These are phyloP conservation scores for Donacobius atricapilla DNA, from an alignment of 2,113 vertebrate genomes.

Conservation along the genomic window DNA sequence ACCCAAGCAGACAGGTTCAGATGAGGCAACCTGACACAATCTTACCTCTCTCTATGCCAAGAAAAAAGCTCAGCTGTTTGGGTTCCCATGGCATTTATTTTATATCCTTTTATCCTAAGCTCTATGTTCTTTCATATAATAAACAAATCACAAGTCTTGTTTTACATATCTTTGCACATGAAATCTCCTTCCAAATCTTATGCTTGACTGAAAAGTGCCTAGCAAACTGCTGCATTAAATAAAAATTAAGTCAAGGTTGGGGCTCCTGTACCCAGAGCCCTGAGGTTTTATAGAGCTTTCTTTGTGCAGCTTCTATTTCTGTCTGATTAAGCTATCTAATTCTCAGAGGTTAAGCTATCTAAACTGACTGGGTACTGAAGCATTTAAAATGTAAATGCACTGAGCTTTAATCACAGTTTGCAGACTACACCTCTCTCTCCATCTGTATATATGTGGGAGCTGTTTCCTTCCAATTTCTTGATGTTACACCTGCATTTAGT, in stretches of 20 bases:
- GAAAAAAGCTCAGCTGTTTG: not conserved
- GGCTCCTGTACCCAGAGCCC: not conserved
- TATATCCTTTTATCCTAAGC: constrained; percentile 24
- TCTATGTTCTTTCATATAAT: constrained; percentile 35
- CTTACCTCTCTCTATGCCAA: not conserved
- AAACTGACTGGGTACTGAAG: constrained; percentile 2
- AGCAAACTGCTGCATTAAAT: constrained; percentile 10
- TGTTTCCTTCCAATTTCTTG: not conserved
- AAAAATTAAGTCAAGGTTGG: constrained; percentile 9
- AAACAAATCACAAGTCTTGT: constrained; percentile 35
- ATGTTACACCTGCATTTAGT: not conserved
- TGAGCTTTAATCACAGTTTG: constrained; percentile 4
- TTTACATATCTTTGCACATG: not conserved
- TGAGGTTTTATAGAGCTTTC: not conserved
- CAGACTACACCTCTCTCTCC: not conserved
- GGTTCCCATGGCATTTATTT: constrained; percentile 41
- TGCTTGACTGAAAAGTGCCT: not conserved
- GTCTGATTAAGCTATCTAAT: constrained; percentile 45
- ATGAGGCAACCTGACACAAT: not conserved
- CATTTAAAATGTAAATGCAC: not conserved
- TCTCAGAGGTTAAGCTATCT: constrained; percentile 37
- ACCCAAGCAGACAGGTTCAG: not conserved
- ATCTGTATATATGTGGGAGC: not conserved
- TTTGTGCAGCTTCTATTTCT: constrained; percentile 34
- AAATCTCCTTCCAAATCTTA: not conserved